phyloP scores from a whole-genome alignment of 2,797 vertebrate species.

The Parauchenoglanis punctatus region DNA sequence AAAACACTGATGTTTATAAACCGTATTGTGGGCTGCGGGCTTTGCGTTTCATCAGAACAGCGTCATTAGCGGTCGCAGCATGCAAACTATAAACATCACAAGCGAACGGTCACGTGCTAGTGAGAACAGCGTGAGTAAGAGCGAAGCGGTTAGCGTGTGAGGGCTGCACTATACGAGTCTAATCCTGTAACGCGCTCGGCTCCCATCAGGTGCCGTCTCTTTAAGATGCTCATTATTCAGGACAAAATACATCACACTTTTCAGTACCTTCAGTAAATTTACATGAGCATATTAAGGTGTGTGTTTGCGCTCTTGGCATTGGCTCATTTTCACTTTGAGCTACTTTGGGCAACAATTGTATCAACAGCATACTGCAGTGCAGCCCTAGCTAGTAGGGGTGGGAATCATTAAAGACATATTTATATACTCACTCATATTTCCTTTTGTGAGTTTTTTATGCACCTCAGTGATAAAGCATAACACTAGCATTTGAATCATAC shows the following conservation, averaged over 20 bases:
- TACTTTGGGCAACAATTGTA: too few species aligned
- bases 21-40: neutral
- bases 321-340: neutral
- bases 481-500: neutral
- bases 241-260: neutral
- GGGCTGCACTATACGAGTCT: neutral
- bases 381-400: neutral
- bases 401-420: neutral
- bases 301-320: neutral
- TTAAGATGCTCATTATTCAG: neutral
- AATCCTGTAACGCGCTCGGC: neutral
- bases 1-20: neutral
- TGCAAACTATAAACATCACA: neutral
- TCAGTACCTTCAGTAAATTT: neutral
- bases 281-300: neutral
- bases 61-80: neutral
- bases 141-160: neutral
- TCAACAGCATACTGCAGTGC: neutral
- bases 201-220: neutral
- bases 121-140: neutral
- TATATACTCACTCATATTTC: neutral
- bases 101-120: neutral
- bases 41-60: neutral
- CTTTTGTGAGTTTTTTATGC: neutral
- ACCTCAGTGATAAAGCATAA: neutral